Evolutionary conservation across 2,113 vertebrate species (phyloP).

Genomic region (Okapia johnstoni): DNA sequence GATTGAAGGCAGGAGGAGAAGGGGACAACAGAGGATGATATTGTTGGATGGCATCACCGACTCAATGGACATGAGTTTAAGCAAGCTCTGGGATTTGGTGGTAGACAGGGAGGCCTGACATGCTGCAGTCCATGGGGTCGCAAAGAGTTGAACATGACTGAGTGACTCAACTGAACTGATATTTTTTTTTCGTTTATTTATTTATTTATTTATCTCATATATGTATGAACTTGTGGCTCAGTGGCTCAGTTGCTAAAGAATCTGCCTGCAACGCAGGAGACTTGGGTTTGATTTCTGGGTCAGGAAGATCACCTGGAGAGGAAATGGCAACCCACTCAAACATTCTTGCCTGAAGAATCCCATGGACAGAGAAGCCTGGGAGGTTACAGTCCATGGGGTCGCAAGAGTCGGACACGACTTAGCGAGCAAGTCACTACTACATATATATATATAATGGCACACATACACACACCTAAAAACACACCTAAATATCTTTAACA

Average conservation of each 20-base stretch:
- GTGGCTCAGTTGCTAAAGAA: background rate
- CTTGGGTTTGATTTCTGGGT: background rate
- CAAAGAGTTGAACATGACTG: background rate
- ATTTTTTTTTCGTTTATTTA: background rate
- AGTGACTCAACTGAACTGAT: background rate
- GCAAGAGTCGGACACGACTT: background rate
- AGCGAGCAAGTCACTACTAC: background rate
- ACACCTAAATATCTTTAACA: background rate
- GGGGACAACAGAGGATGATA: background rate
- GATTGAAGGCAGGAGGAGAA: background rate
- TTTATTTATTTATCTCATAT: background rate
- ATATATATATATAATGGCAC: background rate
- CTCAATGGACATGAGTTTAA: background rate
- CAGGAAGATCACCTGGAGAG: background rate
- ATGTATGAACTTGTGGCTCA: background rate
- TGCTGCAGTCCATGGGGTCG: background rate
- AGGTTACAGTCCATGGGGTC: background rate
- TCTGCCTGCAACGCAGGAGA: background rate
- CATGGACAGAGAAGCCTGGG: background rate
- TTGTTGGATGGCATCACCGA: background rate
- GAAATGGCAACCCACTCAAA: background rate
- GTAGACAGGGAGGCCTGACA: background rate
- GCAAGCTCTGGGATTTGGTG: background rate
- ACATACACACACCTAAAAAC: background rate
- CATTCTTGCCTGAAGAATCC: background rate